These are phyloP conservation scores for Drosophila trapezifrons DNA, from an alignment of 1,140 invertebrate species.

Conservation along the genomic window DNA sequence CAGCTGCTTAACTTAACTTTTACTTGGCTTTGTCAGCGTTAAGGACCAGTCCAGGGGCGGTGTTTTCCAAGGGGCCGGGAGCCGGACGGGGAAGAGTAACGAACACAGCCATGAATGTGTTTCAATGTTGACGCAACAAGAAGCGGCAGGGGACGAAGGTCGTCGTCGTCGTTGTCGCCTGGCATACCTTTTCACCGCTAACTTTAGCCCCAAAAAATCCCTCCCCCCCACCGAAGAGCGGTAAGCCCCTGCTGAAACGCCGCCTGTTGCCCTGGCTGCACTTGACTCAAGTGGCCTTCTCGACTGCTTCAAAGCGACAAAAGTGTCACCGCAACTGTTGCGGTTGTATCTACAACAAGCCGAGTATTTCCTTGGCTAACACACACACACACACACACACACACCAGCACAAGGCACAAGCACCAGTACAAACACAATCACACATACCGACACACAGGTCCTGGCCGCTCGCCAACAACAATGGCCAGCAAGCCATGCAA, in stretches of 20 bases:
- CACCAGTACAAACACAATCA: neutral
- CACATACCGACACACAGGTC: neutral
- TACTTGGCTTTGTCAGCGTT: constrained; percentile 60
- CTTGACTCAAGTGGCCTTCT: constrained; percentile 74
- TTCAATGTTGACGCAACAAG: constrained; percentile 61
- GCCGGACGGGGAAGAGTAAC: too few species aligned
- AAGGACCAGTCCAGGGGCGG: constrained; percentile 33
- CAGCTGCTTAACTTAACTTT: constrained; percentile 83
- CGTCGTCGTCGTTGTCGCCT: constrained; percentile 23
- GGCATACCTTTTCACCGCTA: constrained; percentile 45
- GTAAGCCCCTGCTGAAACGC: neutral
- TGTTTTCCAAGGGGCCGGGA: neutral
- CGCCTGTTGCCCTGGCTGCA: constrained; percentile 56
- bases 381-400: constrained; percentile 11
- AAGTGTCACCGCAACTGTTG: constrained; percentile 78
- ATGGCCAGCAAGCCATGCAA: constrained; percentile 30
- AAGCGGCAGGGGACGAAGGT: constrained; percentile 26
- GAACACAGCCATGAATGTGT: constrained; percentile 35
- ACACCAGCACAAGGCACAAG: neutral
- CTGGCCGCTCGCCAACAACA: constrained; percentile 24
- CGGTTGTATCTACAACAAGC: constrained; percentile 59
- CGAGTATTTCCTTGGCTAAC: constrained; percentile 34
- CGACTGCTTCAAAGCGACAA: constrained; percentile 73
- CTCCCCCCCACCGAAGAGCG: neutral
- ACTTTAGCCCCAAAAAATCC: constrained; percentile 5